Conservation (phyloP, 30 jellyfish, hydroid and myxozoan species). For the Cassiopea xamachana region DNA sequence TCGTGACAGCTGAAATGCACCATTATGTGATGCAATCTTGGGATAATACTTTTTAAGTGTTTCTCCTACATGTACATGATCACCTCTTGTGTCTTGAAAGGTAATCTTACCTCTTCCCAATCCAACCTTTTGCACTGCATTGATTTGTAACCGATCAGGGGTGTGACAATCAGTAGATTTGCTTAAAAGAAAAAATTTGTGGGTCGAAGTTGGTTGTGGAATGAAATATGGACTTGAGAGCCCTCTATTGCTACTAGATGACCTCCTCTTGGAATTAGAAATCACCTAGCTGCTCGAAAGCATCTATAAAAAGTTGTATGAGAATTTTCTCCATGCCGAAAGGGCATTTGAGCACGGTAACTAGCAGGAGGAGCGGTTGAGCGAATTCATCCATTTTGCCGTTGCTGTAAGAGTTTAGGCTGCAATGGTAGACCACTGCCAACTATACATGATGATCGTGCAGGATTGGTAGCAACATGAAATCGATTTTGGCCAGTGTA, state of each 20-base stretch:
- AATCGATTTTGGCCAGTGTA: too few species aligned
- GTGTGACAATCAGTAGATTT: neutral
- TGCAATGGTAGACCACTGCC: too few species aligned
- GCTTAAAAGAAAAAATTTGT: neutral
- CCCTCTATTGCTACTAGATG: neutral
- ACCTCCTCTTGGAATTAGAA: neutral
- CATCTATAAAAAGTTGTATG: neutral
- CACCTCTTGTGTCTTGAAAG: neutral
- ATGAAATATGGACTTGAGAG: neutral
- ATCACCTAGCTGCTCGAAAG: neutral
- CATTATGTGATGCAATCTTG: neutral
- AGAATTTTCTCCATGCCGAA: neutral
- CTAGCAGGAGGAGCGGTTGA: too few species aligned
- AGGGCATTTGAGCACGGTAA: too few species aligned
- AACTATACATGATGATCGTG: too few species aligned
- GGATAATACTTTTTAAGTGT: neutral
- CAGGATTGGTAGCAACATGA: too few species aligned
- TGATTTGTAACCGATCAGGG: neutral
- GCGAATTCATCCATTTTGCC: too few species aligned
- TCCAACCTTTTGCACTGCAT: constrained; percentile 6
- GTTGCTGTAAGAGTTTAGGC: too few species aligned
- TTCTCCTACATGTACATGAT: neutral
- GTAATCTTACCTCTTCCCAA: neutral
- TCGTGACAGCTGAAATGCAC: neutral
- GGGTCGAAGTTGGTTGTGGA: neutral